A percentile compares a stretch with the other conserved stretches of the same genome.
Conservation (phyloP, 1,140 invertebrate species). For the Solenopsis fugax region DNA sequence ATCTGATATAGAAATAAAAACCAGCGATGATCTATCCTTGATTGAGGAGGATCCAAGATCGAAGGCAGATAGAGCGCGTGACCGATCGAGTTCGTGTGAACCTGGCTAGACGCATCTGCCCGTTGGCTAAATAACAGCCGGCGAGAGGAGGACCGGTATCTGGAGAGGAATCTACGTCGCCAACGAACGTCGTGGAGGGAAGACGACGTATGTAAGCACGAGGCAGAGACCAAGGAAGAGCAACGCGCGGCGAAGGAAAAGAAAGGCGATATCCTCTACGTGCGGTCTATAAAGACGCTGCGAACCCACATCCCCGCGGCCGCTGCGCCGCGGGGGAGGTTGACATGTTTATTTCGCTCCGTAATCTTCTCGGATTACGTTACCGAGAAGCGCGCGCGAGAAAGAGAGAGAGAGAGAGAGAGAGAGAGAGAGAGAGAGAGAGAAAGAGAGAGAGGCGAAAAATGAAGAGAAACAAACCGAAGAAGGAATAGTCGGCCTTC, state of each 20-base stretch:
- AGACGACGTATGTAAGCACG: slow-evolving; percentile 41
- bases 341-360: slow-evolving; percentile 81
- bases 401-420: slow-evolving; percentile 13
- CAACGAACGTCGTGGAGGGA: slow-evolving; percentile 26
- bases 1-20: slow-evolving; percentile 34
- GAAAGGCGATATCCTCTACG: slow-evolving; percentile 69
- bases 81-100: slow-evolving; percentile 62
- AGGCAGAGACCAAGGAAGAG: slow-evolving; percentile 4
- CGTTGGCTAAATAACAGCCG: slow-evolving; percentile 60
- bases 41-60: slow-evolving; percentile 63
- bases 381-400: slow-evolving; percentile 30
- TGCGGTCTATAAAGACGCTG: slow-evolving; percentile 75
- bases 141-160: slow-evolving; percentile 54
- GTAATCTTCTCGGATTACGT: slow-evolving; percentile 82
- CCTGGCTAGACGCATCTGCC: slow-evolving; percentile 65
- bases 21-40: slow-evolving; percentile 29
- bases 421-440: slow-evolving; percentile 2
- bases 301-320: slow-evolving; percentile 72
- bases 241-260: slow-evolving; percentile 33
- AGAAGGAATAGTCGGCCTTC: slow-evolving; percentile 42
- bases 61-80: slow-evolving; percentile 56
- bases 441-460: slow-evolving; percentile 41
- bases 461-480: slow-evolving; percentile 67
- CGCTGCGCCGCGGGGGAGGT: slow-evolving; percentile 67
- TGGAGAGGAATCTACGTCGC: slow-evolving; percentile 58